These are phyloP conservation scores for Rhegmatorhina hoffmannsi DNA, from an alignment of 2,113 vertebrate species.

Conservation along the genomic window DNA sequence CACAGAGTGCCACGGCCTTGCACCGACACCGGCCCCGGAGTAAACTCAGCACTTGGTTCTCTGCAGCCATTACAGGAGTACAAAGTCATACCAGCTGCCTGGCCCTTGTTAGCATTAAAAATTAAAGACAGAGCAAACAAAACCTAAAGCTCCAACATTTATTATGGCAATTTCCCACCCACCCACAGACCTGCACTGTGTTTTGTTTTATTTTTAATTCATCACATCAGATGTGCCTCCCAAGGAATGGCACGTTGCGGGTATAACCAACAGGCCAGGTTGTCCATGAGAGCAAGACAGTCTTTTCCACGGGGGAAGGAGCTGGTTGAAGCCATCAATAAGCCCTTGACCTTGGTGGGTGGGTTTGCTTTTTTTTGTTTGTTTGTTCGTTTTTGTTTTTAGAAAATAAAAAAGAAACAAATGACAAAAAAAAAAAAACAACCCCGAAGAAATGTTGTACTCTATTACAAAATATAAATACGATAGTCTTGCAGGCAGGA, in stretches of 20 bases:
- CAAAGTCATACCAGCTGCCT: constrained; percentile 43
- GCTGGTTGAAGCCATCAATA: constrained; percentile 19
- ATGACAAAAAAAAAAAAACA: neutral
- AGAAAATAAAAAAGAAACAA: constrained; percentile 13
- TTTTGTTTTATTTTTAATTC: constrained; percentile 55
- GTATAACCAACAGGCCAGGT: constrained; percentile 68
- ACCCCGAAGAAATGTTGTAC: constrained; percentile 49
- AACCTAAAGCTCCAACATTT: constrained; percentile 84
- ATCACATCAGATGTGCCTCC: constrained; percentile 68
- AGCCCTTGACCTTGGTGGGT: constrained; percentile 68
- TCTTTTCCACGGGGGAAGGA: constrained; percentile 60
- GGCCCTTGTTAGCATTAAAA: constrained; percentile 67
- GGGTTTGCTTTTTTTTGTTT: neutral
- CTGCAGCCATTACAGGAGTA: constrained; percentile 14
- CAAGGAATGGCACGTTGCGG: constrained; percentile 70
- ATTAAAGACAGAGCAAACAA: constrained; percentile 78
- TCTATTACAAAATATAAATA: constrained; percentile 87
- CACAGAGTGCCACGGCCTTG: neutral
- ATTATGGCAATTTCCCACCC: constrained; percentile 77
- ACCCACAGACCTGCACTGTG: constrained; percentile 23
- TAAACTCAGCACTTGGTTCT: neutral
- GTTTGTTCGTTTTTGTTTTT: constrained; percentile 34
- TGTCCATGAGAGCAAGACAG: constrained; percentile 66
- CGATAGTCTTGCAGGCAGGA: constrained; percentile 77
- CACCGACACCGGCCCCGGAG: neutral